Percentiles rank a stretch among this genome's conserved stretches.
phyloP scores from a whole-genome alignment of 2,888 invertebrate species.

The Callinectes sapidus region DNA sequence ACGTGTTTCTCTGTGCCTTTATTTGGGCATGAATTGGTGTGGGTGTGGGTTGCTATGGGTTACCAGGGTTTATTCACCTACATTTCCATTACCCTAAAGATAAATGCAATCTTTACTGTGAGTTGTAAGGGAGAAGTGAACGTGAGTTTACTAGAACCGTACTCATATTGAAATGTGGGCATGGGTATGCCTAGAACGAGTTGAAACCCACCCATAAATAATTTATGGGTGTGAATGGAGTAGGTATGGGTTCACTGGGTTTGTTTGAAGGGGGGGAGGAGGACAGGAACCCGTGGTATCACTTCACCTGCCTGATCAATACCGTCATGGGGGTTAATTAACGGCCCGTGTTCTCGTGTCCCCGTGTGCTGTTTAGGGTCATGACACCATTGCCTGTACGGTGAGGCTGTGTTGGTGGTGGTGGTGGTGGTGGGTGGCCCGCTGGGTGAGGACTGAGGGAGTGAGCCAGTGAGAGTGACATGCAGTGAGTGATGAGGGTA shows the following conservation, averaged over 20 bases:
- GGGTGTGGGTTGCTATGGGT: no score
- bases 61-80: no score
- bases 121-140: no score
- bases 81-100: no score
- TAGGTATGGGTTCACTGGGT: no score
- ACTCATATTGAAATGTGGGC: no score
- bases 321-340: neutral
- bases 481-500: neutral
- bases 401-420: neutral
- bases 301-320: conserved; percentile 15
- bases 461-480: neutral
- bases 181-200: no score
- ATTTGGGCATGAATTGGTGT: no score
- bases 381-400: neutral
- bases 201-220: no score
- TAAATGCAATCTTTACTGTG: no score
- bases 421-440: neutral
- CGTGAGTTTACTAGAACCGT: no score
- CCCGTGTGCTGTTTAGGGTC: neutral
- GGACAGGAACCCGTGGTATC: conserved; percentile 6
- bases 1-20: neutral
- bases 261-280: neutral
- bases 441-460: neutral
- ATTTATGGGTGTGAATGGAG: no score
- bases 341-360: neutral